These are phyloP conservation scores for Aphyosemion australe DNA, from an alignment of 2,113 vertebrate genomes.

Conservation along the genomic window DNA sequence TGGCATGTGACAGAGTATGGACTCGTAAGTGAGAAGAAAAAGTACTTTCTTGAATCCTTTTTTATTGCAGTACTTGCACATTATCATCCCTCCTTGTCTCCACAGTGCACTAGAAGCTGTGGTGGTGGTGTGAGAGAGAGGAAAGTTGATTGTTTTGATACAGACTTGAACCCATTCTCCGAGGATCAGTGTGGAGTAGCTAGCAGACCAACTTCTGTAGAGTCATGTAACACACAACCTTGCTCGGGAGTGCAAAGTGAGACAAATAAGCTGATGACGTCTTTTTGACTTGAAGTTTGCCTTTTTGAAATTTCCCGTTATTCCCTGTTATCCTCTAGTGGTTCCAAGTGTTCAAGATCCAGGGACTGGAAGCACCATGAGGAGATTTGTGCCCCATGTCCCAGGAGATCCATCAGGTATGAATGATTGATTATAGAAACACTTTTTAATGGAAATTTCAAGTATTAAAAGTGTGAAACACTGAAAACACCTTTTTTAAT, in stretches of 20 bases:
- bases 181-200: slow-evolving; percentile 76
- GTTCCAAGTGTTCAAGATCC: slow-evolving; percentile 84
- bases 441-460: too few relatives aligned
- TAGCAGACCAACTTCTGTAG: slow-evolving; percentile 76
- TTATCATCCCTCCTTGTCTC: slow-evolving; percentile 1
- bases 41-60: not conserved
- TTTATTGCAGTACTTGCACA: not conserved
- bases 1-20: slow-evolving; percentile 79
- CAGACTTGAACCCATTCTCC: slow-evolving; percentile 75
- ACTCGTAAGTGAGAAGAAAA: slow-evolving; percentile 55
- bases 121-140: slow-evolving; percentile 82
- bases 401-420: slow-evolving; percentile 58
- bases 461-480: too few relatives aligned
- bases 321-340: slow-evolving; percentile 58
- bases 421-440: not conserved
- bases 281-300: not conserved
- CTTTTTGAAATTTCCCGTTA: not conserved
- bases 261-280: slow-evolving; percentile 23
- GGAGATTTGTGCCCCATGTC: slow-evolving; percentile 68
- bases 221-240: slow-evolving; percentile 85
- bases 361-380: slow-evolving; percentile 59
- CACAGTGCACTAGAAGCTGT: slow-evolving; percentile 90
- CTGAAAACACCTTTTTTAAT: too few relatives aligned
- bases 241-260: slow-evolving; percentile 85
- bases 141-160: slow-evolving; percentile 83